Evolutionary conservation across 2,797 vertebrate genomes (phyloP).

Genomic region (Parambassis ranga): DNA sequence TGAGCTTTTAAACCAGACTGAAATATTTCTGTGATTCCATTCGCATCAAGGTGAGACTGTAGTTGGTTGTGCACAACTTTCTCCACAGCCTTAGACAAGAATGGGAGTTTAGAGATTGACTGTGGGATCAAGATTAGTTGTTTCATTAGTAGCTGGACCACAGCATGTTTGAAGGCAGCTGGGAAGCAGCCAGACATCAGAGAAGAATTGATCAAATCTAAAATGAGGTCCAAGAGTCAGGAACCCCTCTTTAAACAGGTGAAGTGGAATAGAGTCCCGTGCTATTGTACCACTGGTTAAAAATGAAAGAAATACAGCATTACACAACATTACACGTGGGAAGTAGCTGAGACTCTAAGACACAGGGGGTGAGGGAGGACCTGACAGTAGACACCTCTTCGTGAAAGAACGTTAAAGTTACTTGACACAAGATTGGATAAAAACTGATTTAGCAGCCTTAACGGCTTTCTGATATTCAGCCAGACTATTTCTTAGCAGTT

Average conservation of each 20-base stretch:
- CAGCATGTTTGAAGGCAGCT: neutral
- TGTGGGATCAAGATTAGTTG: neutral
- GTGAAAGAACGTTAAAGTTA: no score
- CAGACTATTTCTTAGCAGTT: neutral
- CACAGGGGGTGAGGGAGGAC: neutral
- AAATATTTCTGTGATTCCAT: neutral
- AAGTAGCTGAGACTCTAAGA: no score
- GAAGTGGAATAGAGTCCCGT: neutral
- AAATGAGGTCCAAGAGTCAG: neutral
- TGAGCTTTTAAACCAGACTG: neutral
- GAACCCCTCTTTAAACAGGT: neutral
- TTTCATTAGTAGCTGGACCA: neutral
- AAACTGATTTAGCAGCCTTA: neutral
- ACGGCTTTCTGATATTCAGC: neutral
- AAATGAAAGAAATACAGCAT: neutral
- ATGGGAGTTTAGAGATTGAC: neutral
- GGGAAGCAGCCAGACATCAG: neutral
- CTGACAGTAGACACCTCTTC: neutral
- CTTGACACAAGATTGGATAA: neutral
- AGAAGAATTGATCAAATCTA: neutral
- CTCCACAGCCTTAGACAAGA: neutral
- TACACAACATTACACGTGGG: no score
- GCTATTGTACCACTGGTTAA: no score
- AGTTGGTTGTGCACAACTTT: neutral
- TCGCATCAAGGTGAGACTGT: neutral